Evolutionary conservation across 2,888 invertebrate genomes (phyloP).

Genomic region (Adelphocoris suturalis): DNA sequence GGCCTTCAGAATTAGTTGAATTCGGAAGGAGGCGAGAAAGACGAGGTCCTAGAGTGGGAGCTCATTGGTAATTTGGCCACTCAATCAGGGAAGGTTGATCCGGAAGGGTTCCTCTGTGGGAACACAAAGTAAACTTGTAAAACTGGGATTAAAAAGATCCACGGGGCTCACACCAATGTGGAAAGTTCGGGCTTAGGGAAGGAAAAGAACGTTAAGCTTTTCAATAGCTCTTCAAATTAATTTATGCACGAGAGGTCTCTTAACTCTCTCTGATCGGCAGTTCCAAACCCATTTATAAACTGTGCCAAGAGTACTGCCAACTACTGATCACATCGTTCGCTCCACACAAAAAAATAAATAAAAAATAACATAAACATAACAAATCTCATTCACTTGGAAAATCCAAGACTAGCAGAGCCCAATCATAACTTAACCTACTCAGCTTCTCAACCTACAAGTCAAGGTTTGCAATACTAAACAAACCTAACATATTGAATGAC

Average conservation of each 20-base stretch:
- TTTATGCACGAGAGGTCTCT: not conserved
- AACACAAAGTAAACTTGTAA: conserved; percentile 72
- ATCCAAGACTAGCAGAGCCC: too few species aligned
- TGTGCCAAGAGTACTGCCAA: too few species aligned
- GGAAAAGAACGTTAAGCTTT: conserved; percentile 50
- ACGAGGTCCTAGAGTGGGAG: not conserved
- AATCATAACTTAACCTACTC: too few species aligned
- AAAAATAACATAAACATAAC: too few species aligned
- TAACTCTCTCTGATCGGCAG: not conserved
- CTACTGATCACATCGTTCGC: too few species aligned
- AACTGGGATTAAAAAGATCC: conserved; percentile 68
- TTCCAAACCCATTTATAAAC: too few species aligned
- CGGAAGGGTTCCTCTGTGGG: conserved; percentile 41
- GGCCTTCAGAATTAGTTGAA: conserved; percentile 59
- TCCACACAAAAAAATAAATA: too few species aligned
- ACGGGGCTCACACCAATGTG: conserved; percentile 40
- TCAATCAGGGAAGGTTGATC: conserved; percentile 67
- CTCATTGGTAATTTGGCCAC: conserved; percentile 72
- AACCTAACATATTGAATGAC: too few species aligned
- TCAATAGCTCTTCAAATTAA: not conserved
- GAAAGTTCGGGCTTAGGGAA: conserved; percentile 30
- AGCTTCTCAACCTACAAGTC: too few species aligned
- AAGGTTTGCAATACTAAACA: too few species aligned
- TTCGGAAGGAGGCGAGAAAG: conserved; percentile 51
- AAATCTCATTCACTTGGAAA: too few species aligned